Conservation (phyloP, 2,113 vertebrate genomes). For the Polypterus senegalus region DNA sequence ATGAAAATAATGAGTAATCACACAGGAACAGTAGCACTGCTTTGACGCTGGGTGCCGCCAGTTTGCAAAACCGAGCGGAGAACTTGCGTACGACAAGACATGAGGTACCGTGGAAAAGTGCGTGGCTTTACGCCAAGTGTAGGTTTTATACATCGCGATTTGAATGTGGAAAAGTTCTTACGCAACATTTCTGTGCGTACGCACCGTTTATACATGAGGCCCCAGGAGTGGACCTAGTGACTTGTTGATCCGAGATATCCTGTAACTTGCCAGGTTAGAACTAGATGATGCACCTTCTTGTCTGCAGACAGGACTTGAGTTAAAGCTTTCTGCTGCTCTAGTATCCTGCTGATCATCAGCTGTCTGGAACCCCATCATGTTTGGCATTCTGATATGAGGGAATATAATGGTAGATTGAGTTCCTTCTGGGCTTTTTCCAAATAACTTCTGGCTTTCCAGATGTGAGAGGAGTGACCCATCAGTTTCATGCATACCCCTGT, state of each 20-base stretch:
- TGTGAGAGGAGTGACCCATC: background rate
- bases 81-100: no score
- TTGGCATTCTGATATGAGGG: slow-evolving; percentile 12
- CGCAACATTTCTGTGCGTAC: no score
- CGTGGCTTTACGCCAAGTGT: no score
- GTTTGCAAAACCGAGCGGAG: no score
- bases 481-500: slow-evolving; percentile 10
- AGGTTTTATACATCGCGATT: no score
- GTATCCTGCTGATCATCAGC: slow-evolving; percentile 7
- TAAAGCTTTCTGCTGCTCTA: slow-evolving; percentile 10
- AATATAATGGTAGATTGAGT: slow-evolving; percentile 8
- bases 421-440: slow-evolving; percentile 11
- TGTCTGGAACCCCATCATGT: slow-evolving; percentile 7
- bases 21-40: no score
- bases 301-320: slow-evolving; percentile 12
- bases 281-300: slow-evolving; percentile 4
- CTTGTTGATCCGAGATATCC: slow-evolving; percentile 14
- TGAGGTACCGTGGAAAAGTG: no score
- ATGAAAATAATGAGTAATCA: no score
- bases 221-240: slow-evolving; percentile 13
- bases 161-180: no score
- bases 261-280: slow-evolving; percentile 13
- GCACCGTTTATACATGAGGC: no score
- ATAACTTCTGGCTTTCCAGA: background rate
- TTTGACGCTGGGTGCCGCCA: no score